These are phyloP conservation scores for Tragelaphus imberbis DNA, from an alignment of 2,113 vertebrate genomes.

Conservation along the genomic window DNA sequence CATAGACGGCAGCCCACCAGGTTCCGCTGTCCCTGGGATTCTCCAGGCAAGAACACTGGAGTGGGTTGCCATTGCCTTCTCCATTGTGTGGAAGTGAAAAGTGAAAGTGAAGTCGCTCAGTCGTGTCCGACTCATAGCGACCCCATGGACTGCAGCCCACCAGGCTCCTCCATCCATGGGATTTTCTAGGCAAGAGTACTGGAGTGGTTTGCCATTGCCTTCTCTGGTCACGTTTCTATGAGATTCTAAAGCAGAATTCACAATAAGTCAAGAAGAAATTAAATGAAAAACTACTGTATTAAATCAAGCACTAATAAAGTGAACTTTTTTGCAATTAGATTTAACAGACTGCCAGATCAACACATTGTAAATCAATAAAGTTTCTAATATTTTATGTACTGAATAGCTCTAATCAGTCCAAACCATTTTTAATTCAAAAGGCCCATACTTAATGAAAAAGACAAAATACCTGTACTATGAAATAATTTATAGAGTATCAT, in stretches of 20 bases:
- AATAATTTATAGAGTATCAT: background rate
- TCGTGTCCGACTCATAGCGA: too few relatives aligned
- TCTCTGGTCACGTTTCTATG: background rate
- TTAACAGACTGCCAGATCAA: background rate
- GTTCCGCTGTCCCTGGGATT: too few relatives aligned
- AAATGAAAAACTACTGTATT: background rate
- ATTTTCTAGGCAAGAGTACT: too few relatives aligned
- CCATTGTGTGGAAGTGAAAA: too few relatives aligned
- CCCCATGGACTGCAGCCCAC: too few relatives aligned
- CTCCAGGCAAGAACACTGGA: too few relatives aligned
- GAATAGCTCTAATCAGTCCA: background rate
- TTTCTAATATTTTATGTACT: background rate
- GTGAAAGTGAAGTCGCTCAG: too few relatives aligned
- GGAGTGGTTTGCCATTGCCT: too few relatives aligned
- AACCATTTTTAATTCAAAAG: background rate
- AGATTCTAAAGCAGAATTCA: background rate
- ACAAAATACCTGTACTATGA: background rate
- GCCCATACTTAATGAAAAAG: background rate
- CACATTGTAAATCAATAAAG: background rate
- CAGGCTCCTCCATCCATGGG: too few relatives aligned
- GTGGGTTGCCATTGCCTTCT: too few relatives aligned
- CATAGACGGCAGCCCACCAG: too few relatives aligned
- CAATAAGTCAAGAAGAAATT: conserved; percentile 28
- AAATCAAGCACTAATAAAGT: conserved; percentile 9
- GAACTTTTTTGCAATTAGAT: background rate